Conservation (phyloP, 2,113 vertebrate genomes). For the Pagrus major region DNA sequence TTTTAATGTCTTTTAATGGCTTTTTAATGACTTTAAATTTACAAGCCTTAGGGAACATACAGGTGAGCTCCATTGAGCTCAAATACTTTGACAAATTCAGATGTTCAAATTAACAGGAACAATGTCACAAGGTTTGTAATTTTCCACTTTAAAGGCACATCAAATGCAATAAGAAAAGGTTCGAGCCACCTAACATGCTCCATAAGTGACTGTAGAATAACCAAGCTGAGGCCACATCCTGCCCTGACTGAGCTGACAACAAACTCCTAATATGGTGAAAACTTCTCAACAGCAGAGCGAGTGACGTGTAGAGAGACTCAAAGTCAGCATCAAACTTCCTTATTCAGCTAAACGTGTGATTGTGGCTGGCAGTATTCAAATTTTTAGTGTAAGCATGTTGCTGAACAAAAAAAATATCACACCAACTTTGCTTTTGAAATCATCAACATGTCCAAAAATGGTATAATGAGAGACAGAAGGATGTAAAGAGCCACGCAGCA, state of each 20-base stretch:
- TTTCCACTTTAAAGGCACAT: neutral
- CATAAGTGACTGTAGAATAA: conserved; percentile 24
- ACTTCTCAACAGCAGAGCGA: conserved; percentile 58
- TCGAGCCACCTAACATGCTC: neutral
- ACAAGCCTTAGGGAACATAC: neutral
- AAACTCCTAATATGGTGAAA: conserved; percentile 87
- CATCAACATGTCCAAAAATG: conserved; percentile 13
- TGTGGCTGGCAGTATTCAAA: conserved; percentile 28
- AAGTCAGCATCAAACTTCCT: conserved; percentile 80
- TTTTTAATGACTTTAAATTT: neutral
- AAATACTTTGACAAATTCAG: conserved; percentile 14
- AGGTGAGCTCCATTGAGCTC: neutral
- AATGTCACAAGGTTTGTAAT: neutral
- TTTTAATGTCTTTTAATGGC: no score
- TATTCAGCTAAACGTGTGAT: conserved; percentile 63
- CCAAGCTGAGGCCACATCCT: conserved; percentile 80
- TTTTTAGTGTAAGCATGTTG: neutral
- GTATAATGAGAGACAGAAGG: neutral
- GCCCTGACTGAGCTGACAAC: conserved; percentile 64
- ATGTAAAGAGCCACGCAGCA: accelerated
- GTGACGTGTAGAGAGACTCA: conserved; percentile 69
- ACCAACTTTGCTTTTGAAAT: neutral
- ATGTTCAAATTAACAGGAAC: neutral
- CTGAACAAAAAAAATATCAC: neutral
- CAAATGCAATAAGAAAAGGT: conserved; percentile 7